Evolutionary conservation across 1,140 invertebrate species (phyloP), one percentile per base, ranked within the genome.

Genomic region (Plodia interpunctella): DNA sequence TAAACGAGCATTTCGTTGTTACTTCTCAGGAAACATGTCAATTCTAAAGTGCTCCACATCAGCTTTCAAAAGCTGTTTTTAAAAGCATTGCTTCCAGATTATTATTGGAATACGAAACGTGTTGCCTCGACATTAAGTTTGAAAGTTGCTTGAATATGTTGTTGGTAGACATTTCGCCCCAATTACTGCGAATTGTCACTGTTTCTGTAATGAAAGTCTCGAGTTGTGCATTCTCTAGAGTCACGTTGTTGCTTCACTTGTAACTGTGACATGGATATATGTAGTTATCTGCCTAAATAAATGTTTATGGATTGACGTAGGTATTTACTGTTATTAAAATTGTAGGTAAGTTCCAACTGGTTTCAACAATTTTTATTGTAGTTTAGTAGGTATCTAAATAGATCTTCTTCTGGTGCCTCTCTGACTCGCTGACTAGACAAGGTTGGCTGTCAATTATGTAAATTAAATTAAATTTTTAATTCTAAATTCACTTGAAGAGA

Each of bases 121-220:
- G 35, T 30, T 0, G 0, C n/a, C 9, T 5, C 19, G 2, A 15
- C 1, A 18, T n/a, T 65, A 71, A 55, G 54, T 60, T 61, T 53
- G 51, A 50, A 44, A 50, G 50, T 44, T 52, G 21, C 32, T 21
- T 25, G 15, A 50, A 25, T 49, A 15, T 52, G 19, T 35, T 17
- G 28, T 11, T 30, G 54, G 57, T 30, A 30, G 56, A 62, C 57
- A 53, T 59, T 61, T 25, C 60, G 57, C 56, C 61, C 59, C 64
- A 66, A 66, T 66, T 62, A 66, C 56, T 30, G 30, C 28, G 55
- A 59, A 62, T 57, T 54, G 49, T 61, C 44, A 52, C 58, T 66
- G 65, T 60, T 60, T 61, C 59, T 62, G 59, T 65, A 66, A 68
- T 72, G 69, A 72, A 69, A 72, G 64, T 62, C 60, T 61, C 59